Base-by-base conservation (phyloP, 2,888 invertebrate species). In the Trachelus stipa region DNA sequence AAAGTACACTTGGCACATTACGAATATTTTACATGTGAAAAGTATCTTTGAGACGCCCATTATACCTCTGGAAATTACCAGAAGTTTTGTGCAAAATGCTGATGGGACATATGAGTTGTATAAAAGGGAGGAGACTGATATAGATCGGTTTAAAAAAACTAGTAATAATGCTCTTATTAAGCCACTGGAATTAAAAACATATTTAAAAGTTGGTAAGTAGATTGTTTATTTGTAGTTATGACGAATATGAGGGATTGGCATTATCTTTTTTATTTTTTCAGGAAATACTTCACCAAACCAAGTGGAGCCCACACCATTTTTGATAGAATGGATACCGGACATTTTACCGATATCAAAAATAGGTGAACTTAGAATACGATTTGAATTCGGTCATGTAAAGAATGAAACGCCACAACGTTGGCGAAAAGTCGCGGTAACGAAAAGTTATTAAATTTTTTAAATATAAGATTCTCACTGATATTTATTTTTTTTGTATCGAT, bases 291-390 rank as follows among this genome's bases (percentile, higher is more conserved):
- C 92, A 35, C 90, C 92, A 68, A 93, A 93, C 84, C 93, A 93
- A 87, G 92, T 93, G 78, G 93, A 95, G 75, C 94, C 93, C 81
- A 94, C 93, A 77, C 95, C 94, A 31, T 94, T 96, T 87, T 92
- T 94, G 37, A 94, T 97, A 73, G 95, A 96, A 88, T 97, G 96
- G 96, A 94, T 95, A 79, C 96, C 96, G 0, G 94, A 95, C 87
- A 94, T 96, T 77, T 92, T 95, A 76, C 95, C 95, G 11, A 92
- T 93, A 81, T 94, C 95, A 68, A 93, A 94, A 85, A 94, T 96
- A 81, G 96, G 96, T 11, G 95, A 96, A 87, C 91, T 97, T 79
- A 93, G 94, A 81, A 93, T 97, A 77, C 94, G 94, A 83, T 96
- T 96, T 88, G 94, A 95, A 88, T 94, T 95, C 88, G 95, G 95